phyloP scores from a whole-genome alignment of 2,888 invertebrate species.

The Xestobium rufovillosum region DNA sequence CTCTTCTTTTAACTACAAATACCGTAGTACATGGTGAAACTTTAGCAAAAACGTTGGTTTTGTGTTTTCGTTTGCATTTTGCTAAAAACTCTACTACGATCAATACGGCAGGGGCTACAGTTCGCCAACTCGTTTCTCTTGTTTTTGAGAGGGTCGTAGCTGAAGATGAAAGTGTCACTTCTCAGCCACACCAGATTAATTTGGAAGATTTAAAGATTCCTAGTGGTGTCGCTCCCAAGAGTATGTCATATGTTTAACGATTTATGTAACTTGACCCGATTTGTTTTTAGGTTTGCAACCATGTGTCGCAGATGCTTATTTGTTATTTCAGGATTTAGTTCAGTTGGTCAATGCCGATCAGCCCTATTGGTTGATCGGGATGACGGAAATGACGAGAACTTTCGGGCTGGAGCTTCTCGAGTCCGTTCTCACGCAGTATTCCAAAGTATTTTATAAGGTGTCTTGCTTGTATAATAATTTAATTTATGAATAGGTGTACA shows the following conservation, averaged over 20 bases:
- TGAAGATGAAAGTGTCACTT: constrained; percentile 52
- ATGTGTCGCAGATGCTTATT: constrained; percentile 89
- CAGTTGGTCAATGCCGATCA: constrained; percentile 95
- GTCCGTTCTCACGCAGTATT: constrained; percentile 82
- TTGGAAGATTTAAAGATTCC: constrained; percentile 73
- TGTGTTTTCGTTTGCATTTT: constrained; percentile 95
- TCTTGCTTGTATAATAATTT: constrained; percentile 2
- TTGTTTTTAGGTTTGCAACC: constrained; percentile 67
- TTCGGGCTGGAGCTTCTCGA: constrained; percentile 94
- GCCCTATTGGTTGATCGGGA: constrained; percentile 90
- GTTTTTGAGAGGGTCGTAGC: constrained; percentile 81
- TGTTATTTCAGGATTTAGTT: constrained; percentile 95
- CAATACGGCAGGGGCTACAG: constrained; percentile 96
- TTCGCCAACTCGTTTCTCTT: constrained; percentile 87
- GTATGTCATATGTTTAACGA: constrained; percentile 16
- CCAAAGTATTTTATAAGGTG: constrained; percentile 78
- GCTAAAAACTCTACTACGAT: constrained; percentile 91
- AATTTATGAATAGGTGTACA: constrained; percentile 5
- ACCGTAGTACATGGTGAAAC: constrained; percentile 91
- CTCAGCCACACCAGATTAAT: constrained; percentile 49
- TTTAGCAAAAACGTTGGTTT: constrained; percentile 87
- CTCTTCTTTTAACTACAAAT: constrained; percentile 90
- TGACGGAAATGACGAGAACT: constrained; percentile 95
- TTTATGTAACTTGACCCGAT: neutral
- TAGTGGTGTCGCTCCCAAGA: constrained; percentile 70